Percentiles rank a stretch among this genome's conserved stretches.
Conservation (phyloP, 2,888 invertebrate species). For the Lithophane semibrunnea region DNA sequence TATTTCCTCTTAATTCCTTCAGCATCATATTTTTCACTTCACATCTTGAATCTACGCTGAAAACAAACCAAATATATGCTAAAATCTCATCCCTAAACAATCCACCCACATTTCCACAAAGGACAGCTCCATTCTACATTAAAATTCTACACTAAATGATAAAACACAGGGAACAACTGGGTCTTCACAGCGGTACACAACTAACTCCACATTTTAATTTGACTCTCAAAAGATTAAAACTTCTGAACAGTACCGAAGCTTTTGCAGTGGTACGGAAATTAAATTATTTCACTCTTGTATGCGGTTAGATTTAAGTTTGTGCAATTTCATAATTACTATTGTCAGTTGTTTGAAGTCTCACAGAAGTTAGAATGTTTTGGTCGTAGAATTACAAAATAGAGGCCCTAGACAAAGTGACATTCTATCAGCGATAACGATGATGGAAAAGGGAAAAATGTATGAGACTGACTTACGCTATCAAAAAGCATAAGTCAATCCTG, state of each 20-base stretch:
- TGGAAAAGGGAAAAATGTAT: no score
- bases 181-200: slow-evolving; percentile 1
- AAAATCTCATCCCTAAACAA: not conserved
- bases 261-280: slow-evolving; percentile 21
- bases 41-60: not conserved
- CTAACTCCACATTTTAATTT: slow-evolving; percentile 41
- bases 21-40: not conserved
- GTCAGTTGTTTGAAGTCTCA: slow-evolving; percentile 27
- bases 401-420: no score
- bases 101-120: slow-evolving; percentile 35
- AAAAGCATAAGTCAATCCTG: no score
- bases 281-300: slow-evolving; percentile 33
- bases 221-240: slow-evolving; percentile 33
- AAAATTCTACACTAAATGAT: slow-evolving; percentile 1
- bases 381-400: not conserved
- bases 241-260: slow-evolving; percentile 15
- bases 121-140: not conserved
- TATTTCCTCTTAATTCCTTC: not conserved
- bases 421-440: no score
- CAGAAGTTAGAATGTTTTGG: slow-evolving; percentile 3
- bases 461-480: no score
- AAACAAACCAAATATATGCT: not conserved
- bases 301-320: slow-evolving; percentile 25
- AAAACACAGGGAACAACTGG: not conserved
- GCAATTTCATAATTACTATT: not conserved